phyloP scores from a whole-genome alignment of 2,888 invertebrate genomes.

The Himalopsyche tibetana region DNA sequence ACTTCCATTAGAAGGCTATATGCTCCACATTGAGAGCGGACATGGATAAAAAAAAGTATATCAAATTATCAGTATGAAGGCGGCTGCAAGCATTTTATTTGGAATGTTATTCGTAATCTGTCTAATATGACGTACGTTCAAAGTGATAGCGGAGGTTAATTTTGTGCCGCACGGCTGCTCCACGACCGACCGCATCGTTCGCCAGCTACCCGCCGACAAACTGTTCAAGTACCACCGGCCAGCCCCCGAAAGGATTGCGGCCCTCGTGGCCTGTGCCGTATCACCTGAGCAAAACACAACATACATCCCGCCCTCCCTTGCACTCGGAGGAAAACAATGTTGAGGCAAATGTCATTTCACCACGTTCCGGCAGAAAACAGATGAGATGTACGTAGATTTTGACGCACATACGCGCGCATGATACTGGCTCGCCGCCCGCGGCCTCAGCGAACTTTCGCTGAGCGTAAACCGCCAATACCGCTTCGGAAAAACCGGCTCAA shows the following conservation, averaged over 20 bases:
- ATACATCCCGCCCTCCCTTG: conserved; percentile 56
- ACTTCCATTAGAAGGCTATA: too few relatives aligned
- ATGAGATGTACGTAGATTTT: conserved; percentile 51
- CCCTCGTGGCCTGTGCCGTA: conserved; percentile 53
- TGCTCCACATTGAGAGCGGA: too few relatives aligned
- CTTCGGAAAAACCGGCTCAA: conserved; percentile 40
- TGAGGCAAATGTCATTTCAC: conserved; percentile 61
- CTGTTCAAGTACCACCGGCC: conserved; percentile 47
- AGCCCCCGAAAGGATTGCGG: conserved; percentile 54
- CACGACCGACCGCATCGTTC: conserved; percentile 36
- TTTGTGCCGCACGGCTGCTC: conserved; percentile 42
- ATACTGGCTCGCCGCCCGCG: conserved; percentile 37
- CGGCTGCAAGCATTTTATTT: too few relatives aligned
- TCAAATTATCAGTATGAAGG: too few relatives aligned
- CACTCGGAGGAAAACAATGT: conserved; percentile 61
- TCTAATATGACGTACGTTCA: background rate
- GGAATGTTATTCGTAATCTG: too few relatives aligned
- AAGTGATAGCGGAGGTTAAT: background rate
- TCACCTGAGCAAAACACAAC: conserved; percentile 54
- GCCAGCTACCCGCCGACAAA: conserved; percentile 13
- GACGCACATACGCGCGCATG: conserved; percentile 60
- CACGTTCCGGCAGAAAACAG: conserved; percentile 45
- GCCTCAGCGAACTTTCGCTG: conserved; percentile 23
- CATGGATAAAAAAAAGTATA: too few relatives aligned
- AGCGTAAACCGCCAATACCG: background rate